Conservation (phyloP, 2,888 invertebrate genomes). For the Fragum sueziense region DNA sequence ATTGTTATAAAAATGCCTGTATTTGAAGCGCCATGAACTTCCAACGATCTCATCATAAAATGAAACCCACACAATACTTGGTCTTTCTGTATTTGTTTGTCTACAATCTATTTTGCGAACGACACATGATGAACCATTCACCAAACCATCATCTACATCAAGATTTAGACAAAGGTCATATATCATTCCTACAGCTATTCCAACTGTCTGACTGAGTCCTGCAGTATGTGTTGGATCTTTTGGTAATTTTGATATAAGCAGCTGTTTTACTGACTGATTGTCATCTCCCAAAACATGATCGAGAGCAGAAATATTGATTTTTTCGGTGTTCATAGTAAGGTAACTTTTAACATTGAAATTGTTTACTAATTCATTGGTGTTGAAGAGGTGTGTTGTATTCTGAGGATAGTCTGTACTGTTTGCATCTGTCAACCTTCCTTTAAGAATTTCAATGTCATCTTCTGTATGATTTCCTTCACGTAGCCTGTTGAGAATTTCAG, state of each 20-base stretch:
- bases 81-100: constrained; percentile 11
- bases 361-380: constrained; percentile 51
- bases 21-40: constrained; percentile 6
- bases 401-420: constrained; percentile 32
- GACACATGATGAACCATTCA: constrained; percentile 60
- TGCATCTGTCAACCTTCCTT: constrained; percentile 10
- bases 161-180: constrained; percentile 53
- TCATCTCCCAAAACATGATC: constrained; percentile 45
- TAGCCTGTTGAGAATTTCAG: constrained; percentile 54
- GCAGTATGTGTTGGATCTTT: constrained; percentile 35
- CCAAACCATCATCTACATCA: constrained; percentile 56
- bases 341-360: constrained; percentile 30
- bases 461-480: constrained; percentile 48
- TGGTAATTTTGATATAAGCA: constrained; percentile 15
- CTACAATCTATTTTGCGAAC: constrained; percentile 41
- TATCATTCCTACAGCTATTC: constrained; percentile 35
- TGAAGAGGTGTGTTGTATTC: constrained; percentile 44
- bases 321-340: not conserved
- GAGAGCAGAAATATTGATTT: constrained; percentile 41
- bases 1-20: constrained; percentile 21
- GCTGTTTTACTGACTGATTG: not conserved
- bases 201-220: constrained; percentile 25
- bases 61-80: constrained; percentile 51
- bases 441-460: constrained; percentile 40
- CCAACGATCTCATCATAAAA: constrained; percentile 36